These are phyloP conservation scores for Euura lappo DNA, from an alignment of 1,140 invertebrate species.

Conservation along the genomic window DNA sequence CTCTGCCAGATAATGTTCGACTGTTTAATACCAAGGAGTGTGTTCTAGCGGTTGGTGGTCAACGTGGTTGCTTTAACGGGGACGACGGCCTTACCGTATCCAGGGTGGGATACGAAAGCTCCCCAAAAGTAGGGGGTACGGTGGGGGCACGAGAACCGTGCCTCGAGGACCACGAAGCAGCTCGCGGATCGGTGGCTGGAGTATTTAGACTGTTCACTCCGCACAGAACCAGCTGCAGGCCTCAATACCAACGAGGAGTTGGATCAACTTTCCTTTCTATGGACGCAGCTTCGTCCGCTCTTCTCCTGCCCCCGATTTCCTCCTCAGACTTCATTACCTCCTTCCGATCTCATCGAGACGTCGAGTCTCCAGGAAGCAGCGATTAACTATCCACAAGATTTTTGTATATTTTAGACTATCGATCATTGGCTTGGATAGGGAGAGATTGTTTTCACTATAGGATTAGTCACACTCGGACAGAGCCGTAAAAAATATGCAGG, in stretches of 20 bases:
- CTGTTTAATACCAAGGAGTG: constrained; percentile 25
- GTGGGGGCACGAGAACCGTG: constrained; percentile 13
- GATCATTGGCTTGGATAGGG: no score
- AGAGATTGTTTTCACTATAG: no score
- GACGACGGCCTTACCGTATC: constrained; percentile 7
- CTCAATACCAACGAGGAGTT: constrained; percentile 7
- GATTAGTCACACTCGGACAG: no score
- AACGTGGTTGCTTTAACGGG: constrained; percentile 35
- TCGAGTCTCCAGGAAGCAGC: no score
- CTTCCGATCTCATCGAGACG: no score
- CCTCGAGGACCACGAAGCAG: not conserved
- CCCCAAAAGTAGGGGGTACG: constrained; percentile 31
- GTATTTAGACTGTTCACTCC: not conserved
- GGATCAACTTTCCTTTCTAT: constrained; percentile 41
- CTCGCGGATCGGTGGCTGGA: not conserved
- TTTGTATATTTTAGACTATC: no score
- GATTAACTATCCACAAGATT: no score
- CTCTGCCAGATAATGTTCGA: not conserved
- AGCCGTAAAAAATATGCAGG: no score
- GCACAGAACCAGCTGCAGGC: not conserved
- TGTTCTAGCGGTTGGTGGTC: constrained; percentile 19
- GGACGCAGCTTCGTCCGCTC: constrained; percentile 29
- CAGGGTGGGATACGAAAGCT: constrained; percentile 30
- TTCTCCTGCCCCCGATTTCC: constrained; percentile 37
- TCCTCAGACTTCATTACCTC: not conserved